These are phyloP conservation scores for Arnoldichthys spilopterus DNA, from an alignment of 2,797 vertebrate genomes.

Conservation along the genomic window DNA sequence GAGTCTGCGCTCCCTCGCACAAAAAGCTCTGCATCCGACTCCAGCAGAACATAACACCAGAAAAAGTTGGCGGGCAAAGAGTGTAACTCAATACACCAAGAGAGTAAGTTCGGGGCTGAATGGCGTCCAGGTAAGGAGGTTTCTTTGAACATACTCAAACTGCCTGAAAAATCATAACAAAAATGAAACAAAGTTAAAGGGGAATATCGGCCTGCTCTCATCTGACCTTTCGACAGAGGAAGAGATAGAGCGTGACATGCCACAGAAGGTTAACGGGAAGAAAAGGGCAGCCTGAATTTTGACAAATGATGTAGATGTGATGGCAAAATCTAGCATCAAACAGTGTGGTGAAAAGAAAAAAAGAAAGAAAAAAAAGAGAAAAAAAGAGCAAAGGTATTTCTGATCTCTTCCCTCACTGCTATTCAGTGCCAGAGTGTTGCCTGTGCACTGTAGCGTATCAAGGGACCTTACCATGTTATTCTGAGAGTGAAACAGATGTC, in stretches of 20 bases:
- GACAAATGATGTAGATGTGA: slow-evolving; percentile 21
- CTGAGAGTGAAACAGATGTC: slow-evolving; percentile 51
- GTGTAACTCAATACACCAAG: slow-evolving; percentile 53
- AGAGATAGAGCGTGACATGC: slow-evolving; percentile 44
- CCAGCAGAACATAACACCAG: slow-evolving; percentile 51
- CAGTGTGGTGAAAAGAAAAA: neutral
- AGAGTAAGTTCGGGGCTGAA: slow-evolving; percentile 58
- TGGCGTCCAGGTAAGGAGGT: slow-evolving; percentile 40
- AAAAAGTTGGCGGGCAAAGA: slow-evolving; percentile 51
- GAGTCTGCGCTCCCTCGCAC: neutral
- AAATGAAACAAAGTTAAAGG: slow-evolving; percentile 62
- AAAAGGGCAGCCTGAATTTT: slow-evolving; percentile 8
- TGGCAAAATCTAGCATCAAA: neutral
- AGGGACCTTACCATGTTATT: slow-evolving; percentile 47
- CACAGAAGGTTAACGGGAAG: slow-evolving; percentile 45
- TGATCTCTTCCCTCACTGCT: slow-evolving; percentile 9
- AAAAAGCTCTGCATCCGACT: slow-evolving; percentile 34
- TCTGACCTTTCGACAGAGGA: slow-evolving; percentile 61
- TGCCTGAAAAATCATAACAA: slow-evolving; percentile 58
- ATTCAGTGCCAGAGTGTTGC: neutral
- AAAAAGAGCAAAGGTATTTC: neutral
- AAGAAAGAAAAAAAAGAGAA: too few species aligned
- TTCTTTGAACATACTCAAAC: slow-evolving; percentile 44
- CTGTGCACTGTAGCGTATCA: slow-evolving; percentile 24
- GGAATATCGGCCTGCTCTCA: slow-evolving; percentile 55